These are phyloP conservation scores for Mactra quadrangularis DNA, from an alignment of 1,140 invertebrate genomes.

Conservation along the genomic window DNA sequence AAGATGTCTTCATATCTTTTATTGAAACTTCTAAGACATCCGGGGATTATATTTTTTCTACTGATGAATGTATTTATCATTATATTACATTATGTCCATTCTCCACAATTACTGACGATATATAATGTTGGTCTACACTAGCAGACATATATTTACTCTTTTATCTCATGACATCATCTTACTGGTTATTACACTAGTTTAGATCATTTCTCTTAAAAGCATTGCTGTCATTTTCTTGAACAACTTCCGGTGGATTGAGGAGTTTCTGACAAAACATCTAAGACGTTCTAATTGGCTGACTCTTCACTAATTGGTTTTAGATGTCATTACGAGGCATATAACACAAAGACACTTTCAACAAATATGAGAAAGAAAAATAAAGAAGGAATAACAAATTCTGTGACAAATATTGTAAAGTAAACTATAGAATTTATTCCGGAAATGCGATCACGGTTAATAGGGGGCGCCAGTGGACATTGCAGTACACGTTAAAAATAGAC, in stretches of 20 bases:
- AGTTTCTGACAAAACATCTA: constrained; percentile 25
- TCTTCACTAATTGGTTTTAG: constrained; percentile 26
- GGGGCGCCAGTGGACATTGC: background rate
- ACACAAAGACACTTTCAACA: constrained; percentile 30
- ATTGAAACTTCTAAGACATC: too few species aligned
- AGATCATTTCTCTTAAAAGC: constrained; percentile 43
- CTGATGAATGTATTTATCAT: too few species aligned
- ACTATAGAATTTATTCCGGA: constrained; percentile 24
- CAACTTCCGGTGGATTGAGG: constrained; percentile 18
- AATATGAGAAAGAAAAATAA: constrained; percentile 10
- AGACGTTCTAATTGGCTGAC: constrained; percentile 30
- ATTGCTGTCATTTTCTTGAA: constrained; percentile 45
- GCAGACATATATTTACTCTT: too few species aligned
- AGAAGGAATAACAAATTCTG: background rate
- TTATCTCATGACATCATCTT: too few species aligned
- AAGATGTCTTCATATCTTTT: too few species aligned
- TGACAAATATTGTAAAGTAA: constrained; percentile 12
- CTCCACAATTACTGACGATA: too few species aligned
- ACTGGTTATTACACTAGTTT: background rate
- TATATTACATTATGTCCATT: too few species aligned
- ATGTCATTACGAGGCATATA: background rate
- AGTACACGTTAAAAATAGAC: background rate
- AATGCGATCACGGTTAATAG: constrained; percentile 13
- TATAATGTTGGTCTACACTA: too few species aligned
- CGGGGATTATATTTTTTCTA: too few species aligned